Base-by-base conservation (phyloP, 2,888 invertebrate species). In the Tetramorium bicarinatum region DNA sequence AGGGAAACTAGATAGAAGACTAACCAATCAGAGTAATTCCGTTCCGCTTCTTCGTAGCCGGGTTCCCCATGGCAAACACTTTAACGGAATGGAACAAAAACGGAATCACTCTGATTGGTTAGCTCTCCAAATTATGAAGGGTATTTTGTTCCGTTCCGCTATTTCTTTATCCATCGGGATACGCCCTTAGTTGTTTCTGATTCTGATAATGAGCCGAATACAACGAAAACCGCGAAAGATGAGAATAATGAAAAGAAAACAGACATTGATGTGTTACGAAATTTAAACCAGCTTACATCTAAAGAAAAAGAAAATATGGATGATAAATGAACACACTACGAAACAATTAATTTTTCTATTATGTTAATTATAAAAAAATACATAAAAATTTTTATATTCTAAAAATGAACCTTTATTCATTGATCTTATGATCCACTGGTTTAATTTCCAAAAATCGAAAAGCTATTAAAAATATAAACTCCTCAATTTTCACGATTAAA, bases 371-470 rank as follows among this genome's bases (percentile, higher is more conserved):
- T 29, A 44, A 74, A 74, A 61, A 44, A 59, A 62, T 59, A 18
- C 54, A 38, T 2, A 71, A 38, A 4, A 15, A 71, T 18, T 41
- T 72, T 72, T 41, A 72, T 41, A 56, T 21, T 3, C 1, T 56
- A 41, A 41, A 41, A 56, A 54, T 38, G 4, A 38, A 25, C 4
- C 3, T 3, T 38, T 56, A 56, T n/a, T 11, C 0, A 3, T 4
- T 4, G 29, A 4, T 34, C 29, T 4, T 4, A 1, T 25, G 25
- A 25, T 18, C 11, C 3, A 25, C 4, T 61, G n/a, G 0, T 61
- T 52, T 71, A 71, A 71, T 72, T 41, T 41, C 21, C 0, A 72
- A 11, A 72, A 72, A 72, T 72, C 25, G 11, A 56, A 71, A 2
- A 69, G 38, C 3, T 18, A 3, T 54, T 0, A 3, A 38, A 34